A percentile compares a stretch with the other conserved stretches of the same genome.
Evolutionary conservation across 1,140 invertebrate species (phyloP).

Genomic region (Aphaenogaster ashmeadi): DNA sequence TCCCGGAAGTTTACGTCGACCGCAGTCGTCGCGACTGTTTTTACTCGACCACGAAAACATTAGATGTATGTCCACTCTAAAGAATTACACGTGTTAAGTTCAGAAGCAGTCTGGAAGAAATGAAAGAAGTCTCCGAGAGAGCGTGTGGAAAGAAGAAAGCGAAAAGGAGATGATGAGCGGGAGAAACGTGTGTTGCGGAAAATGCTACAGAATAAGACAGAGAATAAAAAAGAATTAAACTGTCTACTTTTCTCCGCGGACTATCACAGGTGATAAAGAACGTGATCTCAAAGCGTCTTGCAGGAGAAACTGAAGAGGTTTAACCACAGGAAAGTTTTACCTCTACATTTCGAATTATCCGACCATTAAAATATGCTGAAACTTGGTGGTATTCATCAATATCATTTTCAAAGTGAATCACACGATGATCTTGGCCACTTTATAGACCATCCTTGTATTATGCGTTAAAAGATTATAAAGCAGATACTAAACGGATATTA

Average conservation of each 20-base stretch:
- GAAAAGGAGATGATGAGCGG: slow-evolving; percentile 38
- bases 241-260: slow-evolving; percentile 18
- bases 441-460: background rate
- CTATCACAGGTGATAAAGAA: slow-evolving; percentile 19
- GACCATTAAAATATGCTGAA: background rate
- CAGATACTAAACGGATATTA: background rate
- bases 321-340: background rate
- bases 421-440: background rate
- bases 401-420: background rate
- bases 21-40: slow-evolving; percentile 5
- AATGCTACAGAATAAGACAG: slow-evolving; percentile 27
- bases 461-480: background rate
- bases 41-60: slow-evolving; percentile 23
- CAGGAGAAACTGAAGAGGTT: background rate
- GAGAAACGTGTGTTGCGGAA: slow-evolving; percentile 10
- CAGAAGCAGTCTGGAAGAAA: slow-evolving; percentile 9
- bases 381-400: background rate
- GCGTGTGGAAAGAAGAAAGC: slow-evolving; percentile 26
- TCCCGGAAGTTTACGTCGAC: slow-evolving; percentile 8
- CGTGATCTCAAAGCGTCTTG: background rate
- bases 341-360: background rate
- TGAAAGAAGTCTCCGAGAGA: slow-evolving; percentile 16
- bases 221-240: slow-evolving; percentile 48
- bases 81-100: slow-evolving; percentile 54
- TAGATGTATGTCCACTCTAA: slow-evolving; percentile 47